Base-by-base conservation (phyloP, 2,113 vertebrate species). In the Pampusana beccarii region DNA sequence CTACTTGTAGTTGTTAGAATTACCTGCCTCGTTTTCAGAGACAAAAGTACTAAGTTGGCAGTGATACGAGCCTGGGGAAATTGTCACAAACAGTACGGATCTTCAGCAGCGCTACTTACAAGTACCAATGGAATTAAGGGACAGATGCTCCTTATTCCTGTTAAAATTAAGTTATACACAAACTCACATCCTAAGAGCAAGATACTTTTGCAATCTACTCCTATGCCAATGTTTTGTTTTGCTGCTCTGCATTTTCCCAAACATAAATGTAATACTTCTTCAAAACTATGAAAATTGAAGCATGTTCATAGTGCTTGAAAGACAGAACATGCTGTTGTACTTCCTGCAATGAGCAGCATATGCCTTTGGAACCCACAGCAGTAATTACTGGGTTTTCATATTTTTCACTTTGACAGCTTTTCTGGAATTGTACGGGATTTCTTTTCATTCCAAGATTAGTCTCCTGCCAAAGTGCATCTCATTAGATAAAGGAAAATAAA, bases 381-480 rank as follows among this genome's bases (percentile, higher is more conserved):
- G 23, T 62, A 69, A 86, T 50, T 75, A 75, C 40, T 86, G 2
- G 2, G 65, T 87, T 44, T 61, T 58, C 6, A 21, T 23, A 7
- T 12, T 82, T 85, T 92, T 93, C 50, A 88, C 25, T 96, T 80
- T 58, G 26, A 91, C 81, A 93, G 81, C 50, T 96, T 91, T 87
- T 67, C 91, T 92, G 86, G 77, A 92, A 51, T 78, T 34, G 13
- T 10, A 58, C 15, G 67, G 86, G 26, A 79, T 83, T 80, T 69
- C 65, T 80, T 88, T 74, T 91, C 38, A 71, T 71, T 95, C 42
- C 73, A 87, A 67, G 87, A 87, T 46, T 57, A 81, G 20, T 54
- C 78, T 85, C 69, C 73, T 92, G 84, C 66, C 91, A 80, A 92
- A 85, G 57, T 21, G 31, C 40, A 82, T 82, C 69, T 90, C 73